These are phyloP conservation scores for Mionectes macconnelli DNA, from an alignment of 2,113 vertebrate species.

Conservation along the genomic window DNA sequence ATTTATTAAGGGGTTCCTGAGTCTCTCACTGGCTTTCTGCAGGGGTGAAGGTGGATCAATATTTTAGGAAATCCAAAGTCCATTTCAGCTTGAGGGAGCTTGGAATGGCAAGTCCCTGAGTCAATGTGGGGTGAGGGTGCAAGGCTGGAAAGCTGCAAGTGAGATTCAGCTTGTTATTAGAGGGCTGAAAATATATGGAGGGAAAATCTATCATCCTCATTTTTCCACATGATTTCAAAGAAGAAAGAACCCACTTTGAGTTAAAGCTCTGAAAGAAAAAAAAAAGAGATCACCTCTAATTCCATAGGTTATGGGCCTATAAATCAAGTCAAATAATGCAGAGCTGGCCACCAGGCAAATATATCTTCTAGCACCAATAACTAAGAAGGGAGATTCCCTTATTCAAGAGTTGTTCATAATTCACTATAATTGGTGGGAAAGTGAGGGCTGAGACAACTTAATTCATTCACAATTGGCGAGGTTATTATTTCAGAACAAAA, in stretches of 20 bases:
- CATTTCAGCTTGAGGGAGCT: background rate
- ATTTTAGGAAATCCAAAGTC: background rate
- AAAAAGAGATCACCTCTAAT: constrained; percentile 49
- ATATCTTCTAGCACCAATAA: constrained; percentile 31
- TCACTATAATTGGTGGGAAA: constrained; percentile 59
- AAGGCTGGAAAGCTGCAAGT: constrained; percentile 9
- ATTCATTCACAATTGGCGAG: constrained; percentile 18
- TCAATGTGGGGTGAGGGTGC: background rate
- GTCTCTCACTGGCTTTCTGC: background rate
- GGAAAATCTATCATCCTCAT: constrained; percentile 30
- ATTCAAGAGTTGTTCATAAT: constrained; percentile 35
- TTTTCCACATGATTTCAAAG: constrained; percentile 54
- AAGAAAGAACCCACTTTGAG: constrained; percentile 5
- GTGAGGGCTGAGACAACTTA: constrained; percentile 43
- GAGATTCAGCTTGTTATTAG: constrained; percentile 17
- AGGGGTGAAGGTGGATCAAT: background rate
- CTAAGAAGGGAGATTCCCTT: background rate
- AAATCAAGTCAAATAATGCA: constrained; percentile 45
- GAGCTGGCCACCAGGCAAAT: constrained; percentile 42
- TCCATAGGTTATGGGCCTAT: constrained; percentile 47
- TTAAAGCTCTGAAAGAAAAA: constrained; percentile 24
- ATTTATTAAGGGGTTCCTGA: background rate
- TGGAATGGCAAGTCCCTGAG: background rate
- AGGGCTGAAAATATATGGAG: constrained; percentile 38
- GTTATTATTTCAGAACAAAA: constrained; percentile 30